Evolutionary conservation across 2,888 invertebrate genomes (phyloP).

Genomic region (Theretra japonica): DNA sequence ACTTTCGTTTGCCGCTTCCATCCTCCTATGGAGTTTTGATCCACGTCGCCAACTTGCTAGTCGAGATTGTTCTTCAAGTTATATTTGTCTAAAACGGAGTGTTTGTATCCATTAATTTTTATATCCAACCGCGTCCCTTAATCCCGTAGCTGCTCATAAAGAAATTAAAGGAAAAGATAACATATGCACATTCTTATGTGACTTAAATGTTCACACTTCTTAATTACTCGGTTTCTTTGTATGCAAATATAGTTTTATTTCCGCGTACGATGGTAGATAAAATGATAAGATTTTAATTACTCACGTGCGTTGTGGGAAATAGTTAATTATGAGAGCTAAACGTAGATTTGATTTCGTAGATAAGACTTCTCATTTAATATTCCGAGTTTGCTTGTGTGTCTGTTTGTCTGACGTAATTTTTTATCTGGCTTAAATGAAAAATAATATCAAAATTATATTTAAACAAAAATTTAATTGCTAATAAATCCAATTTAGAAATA

Average conservation of each 20-base stretch:
- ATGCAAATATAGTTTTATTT: conserved; percentile 41
- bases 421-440: too few relatives aligned
- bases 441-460: background rate
- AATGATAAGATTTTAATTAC: conserved; percentile 2
- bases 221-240: conserved; percentile 43
- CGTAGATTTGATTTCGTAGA: background rate
- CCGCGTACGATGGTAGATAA: conserved; percentile 4
- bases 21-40: conserved; percentile 26
- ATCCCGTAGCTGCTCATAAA: conserved; percentile 37
- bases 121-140: conserved; percentile 66
- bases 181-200: conserved; percentile 33
- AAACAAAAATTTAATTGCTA: background rate
- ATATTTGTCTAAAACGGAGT: conserved; percentile 65
- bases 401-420: background rate
- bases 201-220: conserved; percentile 46
- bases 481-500: background rate
- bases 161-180: background rate
- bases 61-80: conserved; percentile 55
- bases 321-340: conserved; percentile 3
- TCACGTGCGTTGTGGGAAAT: background rate
- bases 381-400: background rate
- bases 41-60: conserved; percentile 43
- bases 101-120: conserved; percentile 77
- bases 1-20: conserved; percentile 34
- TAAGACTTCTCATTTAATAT: background rate